Percentiles rank a stretch among this genome's conserved stretches.
These are phyloP conservation scores for Aphidius ervi DNA, from an alignment of 1,140 invertebrate genomes.

Conservation along the genomic window DNA sequence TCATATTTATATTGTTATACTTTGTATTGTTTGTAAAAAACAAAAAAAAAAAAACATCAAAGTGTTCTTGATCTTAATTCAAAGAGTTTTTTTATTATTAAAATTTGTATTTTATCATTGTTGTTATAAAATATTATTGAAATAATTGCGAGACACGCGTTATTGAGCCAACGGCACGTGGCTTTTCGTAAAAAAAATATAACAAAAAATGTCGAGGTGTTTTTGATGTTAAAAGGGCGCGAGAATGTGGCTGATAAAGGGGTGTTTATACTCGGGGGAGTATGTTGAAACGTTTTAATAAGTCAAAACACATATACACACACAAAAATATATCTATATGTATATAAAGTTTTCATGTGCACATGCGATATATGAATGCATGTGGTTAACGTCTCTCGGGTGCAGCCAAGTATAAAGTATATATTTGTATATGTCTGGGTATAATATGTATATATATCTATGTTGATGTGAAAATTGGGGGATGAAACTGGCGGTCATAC, in stretches of 20 bases:
- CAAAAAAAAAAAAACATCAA: too few species aligned
- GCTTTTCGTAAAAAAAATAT: background rate
- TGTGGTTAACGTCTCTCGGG: conserved; percentile 2
- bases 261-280: conserved; percentile 14
- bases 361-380: background rate
- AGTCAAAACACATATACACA: conserved; percentile 33
- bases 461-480: conserved; percentile 10
- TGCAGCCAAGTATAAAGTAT: conserved; percentile 30
- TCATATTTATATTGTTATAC: too few species aligned
- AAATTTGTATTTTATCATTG: too few species aligned
- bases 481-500: conserved; percentile 29
- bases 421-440: too few species aligned
- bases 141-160: conserved; percentile 1
- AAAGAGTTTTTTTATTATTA: too few species aligned
- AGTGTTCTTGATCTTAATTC: too few species aligned
- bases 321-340: background rate
- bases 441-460: too few species aligned
- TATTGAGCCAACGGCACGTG: conserved; percentile 3
- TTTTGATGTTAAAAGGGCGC: conserved; percentile 18
- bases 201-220: conserved; percentile 11
- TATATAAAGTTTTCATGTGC: conserved; percentile 31
- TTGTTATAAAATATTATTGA: too few species aligned
- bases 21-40: too few species aligned
- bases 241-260: conserved; percentile 1
- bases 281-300: conserved; percentile 46